Evolutionary conservation across 1,140 invertebrate species (phyloP), one percentile per base, ranked within the genome.

Genomic region (Neodiprion pinetum): DNA sequence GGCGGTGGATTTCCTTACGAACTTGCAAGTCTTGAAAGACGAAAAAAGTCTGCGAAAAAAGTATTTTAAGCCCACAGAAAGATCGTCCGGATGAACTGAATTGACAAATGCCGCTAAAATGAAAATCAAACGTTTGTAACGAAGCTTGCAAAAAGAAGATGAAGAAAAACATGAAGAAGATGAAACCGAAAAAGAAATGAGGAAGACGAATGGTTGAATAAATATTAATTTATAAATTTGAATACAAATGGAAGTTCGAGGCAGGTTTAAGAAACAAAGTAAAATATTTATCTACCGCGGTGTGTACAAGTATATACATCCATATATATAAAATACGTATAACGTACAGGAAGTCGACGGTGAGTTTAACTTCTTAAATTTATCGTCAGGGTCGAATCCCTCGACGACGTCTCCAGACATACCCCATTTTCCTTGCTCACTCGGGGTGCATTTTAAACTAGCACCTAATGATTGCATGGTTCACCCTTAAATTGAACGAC

Each of bases 161-260:
- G 11, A 40, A 40, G 17, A 21, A 21, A 21, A 21, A 21, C 1
- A 21, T 21, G 17, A 21, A 1, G 28, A 40, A 40, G 28, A 40
- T 3, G 28, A 40, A 40, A 40, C 1, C 1, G 28, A 40, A 40
- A 40, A 40, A 40, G 28, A 40, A 40, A 40, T 40, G 28, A 2
- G 28, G 28, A 40, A 5, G 8, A 61, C n/a, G n/a, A 8, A 61
- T 4, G 11, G 53, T 61, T 61, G 53, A 61, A 61, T 61, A 61
- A 61, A 61, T 61, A 61, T 61, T 61, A 61, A 61, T 61, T 12
- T 12, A 61, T 11, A 61, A 61, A 61, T 61, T 61, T 61, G 53
- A 61, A 61, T 61, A 61, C n/a, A 61, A 61, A 61, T 61, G 53
- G 53, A 61, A 4, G 53, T 61, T 61, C 11, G n/a, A 7, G 11